Percentiles rank a stretch among this genome's conserved stretches.
Conservation (phyloP, 2,113 vertebrate species). For the Sminthopsis crassicaudata region DNA sequence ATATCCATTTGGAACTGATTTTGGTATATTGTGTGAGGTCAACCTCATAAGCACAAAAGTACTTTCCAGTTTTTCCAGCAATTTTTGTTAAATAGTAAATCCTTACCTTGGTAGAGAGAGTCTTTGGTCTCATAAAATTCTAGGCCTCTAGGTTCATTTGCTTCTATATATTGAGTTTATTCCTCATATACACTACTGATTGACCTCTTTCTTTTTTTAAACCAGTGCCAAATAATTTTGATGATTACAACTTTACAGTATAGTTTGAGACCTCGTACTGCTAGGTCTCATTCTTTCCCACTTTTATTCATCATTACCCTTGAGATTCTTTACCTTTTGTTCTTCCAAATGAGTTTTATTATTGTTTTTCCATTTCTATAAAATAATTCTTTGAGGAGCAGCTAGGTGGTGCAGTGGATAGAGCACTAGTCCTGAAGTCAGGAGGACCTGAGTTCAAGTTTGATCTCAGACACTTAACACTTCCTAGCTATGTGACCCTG, state of each 20-base stretch:
- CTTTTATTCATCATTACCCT: neutral
- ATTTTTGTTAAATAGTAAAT: neutral
- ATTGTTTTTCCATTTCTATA: neutral
- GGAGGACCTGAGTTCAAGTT: too few species aligned
- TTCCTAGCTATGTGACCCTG: too few species aligned
- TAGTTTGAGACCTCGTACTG: neutral
- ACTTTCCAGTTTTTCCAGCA: neutral
- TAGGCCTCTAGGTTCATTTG: neutral
- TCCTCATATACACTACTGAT: neutral
- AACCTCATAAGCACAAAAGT: neutral
- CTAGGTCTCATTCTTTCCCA: neutral
- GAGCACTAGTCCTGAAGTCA: too few species aligned
- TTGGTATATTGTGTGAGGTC: neutral
- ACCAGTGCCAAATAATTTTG: neutral
- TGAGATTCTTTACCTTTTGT: neutral
- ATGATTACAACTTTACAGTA: neutral
- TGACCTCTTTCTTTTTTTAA: neutral
- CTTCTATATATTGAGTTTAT: neutral
- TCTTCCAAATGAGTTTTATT: neutral
- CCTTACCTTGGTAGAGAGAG: neutral
- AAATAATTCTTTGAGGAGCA: neutral
- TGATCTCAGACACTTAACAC: too few species aligned
- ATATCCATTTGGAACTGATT: neutral
- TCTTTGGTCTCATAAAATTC: neutral
- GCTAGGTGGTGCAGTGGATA: too few species aligned